A percentile compares a stretch with the other conserved stretches of the same genome.
Conservation (phyloP, 1,140 invertebrate species). For the Cataglyphis hispanica region DNA sequence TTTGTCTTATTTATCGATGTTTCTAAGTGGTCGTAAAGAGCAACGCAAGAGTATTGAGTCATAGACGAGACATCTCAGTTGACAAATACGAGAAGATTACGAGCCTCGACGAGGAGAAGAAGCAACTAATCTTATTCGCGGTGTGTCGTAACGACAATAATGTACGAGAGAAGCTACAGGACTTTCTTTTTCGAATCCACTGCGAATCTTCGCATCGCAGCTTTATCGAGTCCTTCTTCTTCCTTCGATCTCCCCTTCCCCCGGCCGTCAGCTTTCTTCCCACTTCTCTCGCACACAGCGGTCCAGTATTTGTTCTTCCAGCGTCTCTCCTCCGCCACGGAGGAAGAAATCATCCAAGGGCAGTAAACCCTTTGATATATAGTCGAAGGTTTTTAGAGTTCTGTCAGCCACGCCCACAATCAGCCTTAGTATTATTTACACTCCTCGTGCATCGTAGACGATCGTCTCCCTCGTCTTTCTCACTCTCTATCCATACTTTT, state of each 20-base stretch:
- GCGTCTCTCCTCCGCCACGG: slow-evolving; percentile 68
- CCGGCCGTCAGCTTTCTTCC: slow-evolving; percentile 62
- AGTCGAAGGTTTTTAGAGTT: slow-evolving; percentile 87
- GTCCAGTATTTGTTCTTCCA: slow-evolving; percentile 76
- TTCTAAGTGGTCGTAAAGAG: background rate
- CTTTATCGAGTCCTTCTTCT: slow-evolving; percentile 52
- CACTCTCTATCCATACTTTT: slow-evolving; percentile 32
- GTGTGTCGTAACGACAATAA: slow-evolving; percentile 76
- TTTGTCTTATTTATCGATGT: background rate
- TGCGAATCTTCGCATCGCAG: slow-evolving; percentile 18
- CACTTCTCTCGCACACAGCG: slow-evolving; percentile 70
- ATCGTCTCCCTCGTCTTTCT: slow-evolving; percentile 64
- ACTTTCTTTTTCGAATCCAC: slow-evolving; percentile 24
- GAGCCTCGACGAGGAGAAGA: slow-evolving; percentile 43
- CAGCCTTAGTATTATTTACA: slow-evolving; percentile 87
- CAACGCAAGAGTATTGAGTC: slow-evolving; percentile 80
- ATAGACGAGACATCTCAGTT: slow-evolving; percentile 72
- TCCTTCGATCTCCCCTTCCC: slow-evolving; percentile 53
- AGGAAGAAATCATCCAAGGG: slow-evolving; percentile 84
- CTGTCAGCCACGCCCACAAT: slow-evolving; percentile 87
- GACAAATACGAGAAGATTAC: slow-evolving; percentile 72
- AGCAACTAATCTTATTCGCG: slow-evolving; percentile 80
- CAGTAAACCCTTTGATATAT: slow-evolving; percentile 87
- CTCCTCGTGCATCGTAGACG: slow-evolving; percentile 82
- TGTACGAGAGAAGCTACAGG: slow-evolving; percentile 47